Conservation (phyloP, 2,113 vertebrate species). For the Pan paniscus region DNA sequence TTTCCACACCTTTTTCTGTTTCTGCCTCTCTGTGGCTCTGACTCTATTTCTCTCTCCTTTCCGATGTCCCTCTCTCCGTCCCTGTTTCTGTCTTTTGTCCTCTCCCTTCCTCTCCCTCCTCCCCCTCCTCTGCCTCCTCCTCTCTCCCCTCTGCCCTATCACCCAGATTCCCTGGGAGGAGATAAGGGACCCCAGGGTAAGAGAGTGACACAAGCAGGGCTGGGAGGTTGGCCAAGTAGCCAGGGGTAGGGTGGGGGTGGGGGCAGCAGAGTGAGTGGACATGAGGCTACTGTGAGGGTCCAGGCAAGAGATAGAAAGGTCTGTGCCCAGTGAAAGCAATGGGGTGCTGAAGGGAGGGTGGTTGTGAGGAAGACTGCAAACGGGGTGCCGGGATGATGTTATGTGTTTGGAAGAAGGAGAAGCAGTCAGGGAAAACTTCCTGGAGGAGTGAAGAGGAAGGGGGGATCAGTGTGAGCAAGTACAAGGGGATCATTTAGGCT, state of each 20-base stretch:
- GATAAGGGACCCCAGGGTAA: too few relatives aligned
- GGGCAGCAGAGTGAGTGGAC: not conserved
- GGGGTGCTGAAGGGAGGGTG: not conserved
- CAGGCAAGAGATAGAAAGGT: not conserved
- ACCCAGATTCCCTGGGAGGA: not conserved
- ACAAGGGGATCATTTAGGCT: not conserved
- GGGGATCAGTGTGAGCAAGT: accelerated
- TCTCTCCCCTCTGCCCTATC: not conserved
- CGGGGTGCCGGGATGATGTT: accelerated
- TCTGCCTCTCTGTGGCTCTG: not conserved
- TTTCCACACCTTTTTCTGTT: not conserved
- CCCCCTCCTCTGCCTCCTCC: not conserved
- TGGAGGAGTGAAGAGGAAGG: not conserved
- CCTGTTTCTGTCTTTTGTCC: not conserved
- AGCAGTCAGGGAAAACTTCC: not conserved
- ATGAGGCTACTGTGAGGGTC: not conserved
- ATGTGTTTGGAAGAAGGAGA: not conserved
- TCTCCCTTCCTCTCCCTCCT: not conserved
- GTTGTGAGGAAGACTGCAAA: not conserved
- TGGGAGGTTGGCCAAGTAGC: not conserved
- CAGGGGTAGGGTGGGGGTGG: too few relatives aligned
- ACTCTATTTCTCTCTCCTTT: not conserved
- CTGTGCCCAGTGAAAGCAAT: not conserved
- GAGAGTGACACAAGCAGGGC: not conserved
- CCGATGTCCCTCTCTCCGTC: not conserved